phyloP scores from a whole-genome alignment of 2,113 vertebrate genomes.

The Erythrocercus mccallii region DNA sequence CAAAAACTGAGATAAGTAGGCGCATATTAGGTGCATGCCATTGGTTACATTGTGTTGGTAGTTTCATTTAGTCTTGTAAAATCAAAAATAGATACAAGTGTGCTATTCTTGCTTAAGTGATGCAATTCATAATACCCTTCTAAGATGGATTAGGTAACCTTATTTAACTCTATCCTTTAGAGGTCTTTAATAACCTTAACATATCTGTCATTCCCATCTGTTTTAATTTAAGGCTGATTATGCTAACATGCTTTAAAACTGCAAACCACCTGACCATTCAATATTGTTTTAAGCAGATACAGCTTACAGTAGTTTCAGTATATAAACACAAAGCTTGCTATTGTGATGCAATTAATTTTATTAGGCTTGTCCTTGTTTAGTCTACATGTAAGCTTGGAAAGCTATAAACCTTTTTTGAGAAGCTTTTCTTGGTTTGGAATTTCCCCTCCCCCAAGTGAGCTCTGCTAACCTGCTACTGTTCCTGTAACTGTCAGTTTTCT shows the following conservation, averaged over 20 bases:
- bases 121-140: conserved; percentile 51
- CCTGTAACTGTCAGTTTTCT: background rate
- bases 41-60: background rate
- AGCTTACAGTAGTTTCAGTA: conserved; percentile 22
- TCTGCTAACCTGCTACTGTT: conserved; percentile 14
- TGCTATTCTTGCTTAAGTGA: conserved; percentile 32
- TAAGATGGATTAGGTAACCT: conserved; percentile 61
- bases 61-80: conserved; percentile 28
- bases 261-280: conserved; percentile 54
- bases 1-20: background rate
- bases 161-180: conserved; percentile 57
- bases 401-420: conserved; percentile 39
- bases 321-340: conserved; percentile 34
- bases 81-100: conserved; percentile 35
- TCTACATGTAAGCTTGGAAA: conserved; percentile 15
- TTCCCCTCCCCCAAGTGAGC: conserved; percentile 1
- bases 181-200: conserved; percentile 72
- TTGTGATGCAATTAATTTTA: conserved; percentile 56
- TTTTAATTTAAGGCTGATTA: conserved; percentile 73
- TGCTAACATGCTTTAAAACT: conserved; percentile 1
- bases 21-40: background rate
- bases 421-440: conserved; percentile 2
- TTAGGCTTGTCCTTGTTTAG: conserved; percentile 30
- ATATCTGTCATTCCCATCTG: conserved; percentile 69
- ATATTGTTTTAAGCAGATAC: conserved; percentile 24